Base-by-base conservation (phyloP, 2,797 vertebrate species). In the Rachycentron canadum region DNA sequence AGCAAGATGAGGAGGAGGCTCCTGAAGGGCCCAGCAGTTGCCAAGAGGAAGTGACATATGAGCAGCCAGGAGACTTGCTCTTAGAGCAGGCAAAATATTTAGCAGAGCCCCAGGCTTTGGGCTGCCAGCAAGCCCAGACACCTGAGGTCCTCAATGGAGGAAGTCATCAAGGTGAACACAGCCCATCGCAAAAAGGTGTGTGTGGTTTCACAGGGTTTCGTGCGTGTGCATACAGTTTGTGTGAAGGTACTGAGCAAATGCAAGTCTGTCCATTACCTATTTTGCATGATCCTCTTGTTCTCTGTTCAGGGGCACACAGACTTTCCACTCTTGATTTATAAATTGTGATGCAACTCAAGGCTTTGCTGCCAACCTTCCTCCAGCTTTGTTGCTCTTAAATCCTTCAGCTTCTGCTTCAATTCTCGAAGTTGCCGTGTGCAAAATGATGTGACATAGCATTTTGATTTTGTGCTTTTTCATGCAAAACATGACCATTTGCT, bases 61-160 rank as follows among this genome's bases (percentile, higher is more conserved):
- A 87, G 83, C 90, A 85, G 82, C 85, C 86, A 52, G 89, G 90
- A 90, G 61, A 62, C 89, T 84, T 86, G 86, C 85, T 91, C 93
- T 92, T 66, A 88, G 91, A 88, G 45, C 91, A 91, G 84, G 85
- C 91, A 89, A 73, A 90, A 88, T 91, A 85, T 90, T 90, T 94
- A 92, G 82, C 81, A 81, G 92, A 94, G 90, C 90, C 88, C 79
- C 95, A 86, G 83, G 86, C 2, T 86, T 93, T 90, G 88, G 90
- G 92, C 93, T 89, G 72, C 85, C 86, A 87, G 70, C 90, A 94
- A 90, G 90, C 89, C 85, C 92, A 95, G 89, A 90, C 85, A 79
- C 92, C 91, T 84, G 84, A 93, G 89, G 91, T 88, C 86, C 86
- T 92, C 66, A 95, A 95, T 92, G 95, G 95, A 93, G 91, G 91